These are phyloP conservation scores for Bugula neritina DNA, from an alignment of 2,888 invertebrate genomes.

Conservation along the genomic window DNA sequence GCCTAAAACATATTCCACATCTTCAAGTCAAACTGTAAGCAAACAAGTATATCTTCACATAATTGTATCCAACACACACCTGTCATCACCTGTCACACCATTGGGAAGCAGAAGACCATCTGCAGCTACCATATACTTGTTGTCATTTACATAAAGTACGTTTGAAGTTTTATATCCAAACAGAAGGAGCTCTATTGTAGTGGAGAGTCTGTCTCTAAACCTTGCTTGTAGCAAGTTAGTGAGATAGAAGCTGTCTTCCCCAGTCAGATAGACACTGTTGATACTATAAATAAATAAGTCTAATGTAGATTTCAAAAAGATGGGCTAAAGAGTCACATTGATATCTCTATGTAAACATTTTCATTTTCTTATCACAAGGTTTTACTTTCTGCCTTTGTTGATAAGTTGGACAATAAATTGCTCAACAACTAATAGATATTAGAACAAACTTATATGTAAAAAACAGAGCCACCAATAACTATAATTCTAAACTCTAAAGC, in stretches of 20 bases:
- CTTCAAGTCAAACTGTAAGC: not conserved
- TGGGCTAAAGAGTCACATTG: no score
- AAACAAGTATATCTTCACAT: not conserved
- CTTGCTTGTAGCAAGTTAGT: not conserved
- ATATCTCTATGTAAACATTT: no score
- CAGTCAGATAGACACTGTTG: not conserved
- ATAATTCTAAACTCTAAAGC: no score
- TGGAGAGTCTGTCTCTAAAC: not conserved
- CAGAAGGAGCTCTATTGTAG: not conserved
- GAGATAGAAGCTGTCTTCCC: slow-evolving; percentile 8
- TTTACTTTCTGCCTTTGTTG: no score
- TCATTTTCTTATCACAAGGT: no score
- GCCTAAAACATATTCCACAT: no score
- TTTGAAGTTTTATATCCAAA: not conserved
- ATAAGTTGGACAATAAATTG: no score
- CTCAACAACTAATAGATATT: no score
- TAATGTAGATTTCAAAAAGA: no score
- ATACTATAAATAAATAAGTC: not conserved
- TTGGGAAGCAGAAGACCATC: not conserved
- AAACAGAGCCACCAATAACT: no score
- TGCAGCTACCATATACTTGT: not conserved
- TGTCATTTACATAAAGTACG: not conserved
- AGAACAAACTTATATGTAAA: no score
- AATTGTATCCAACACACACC: not conserved
- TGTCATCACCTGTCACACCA: not conserved